These are phyloP conservation scores for Eristalis arbustorum DNA, from an alignment of 2,888 invertebrate species.

Conservation along the genomic window DNA sequence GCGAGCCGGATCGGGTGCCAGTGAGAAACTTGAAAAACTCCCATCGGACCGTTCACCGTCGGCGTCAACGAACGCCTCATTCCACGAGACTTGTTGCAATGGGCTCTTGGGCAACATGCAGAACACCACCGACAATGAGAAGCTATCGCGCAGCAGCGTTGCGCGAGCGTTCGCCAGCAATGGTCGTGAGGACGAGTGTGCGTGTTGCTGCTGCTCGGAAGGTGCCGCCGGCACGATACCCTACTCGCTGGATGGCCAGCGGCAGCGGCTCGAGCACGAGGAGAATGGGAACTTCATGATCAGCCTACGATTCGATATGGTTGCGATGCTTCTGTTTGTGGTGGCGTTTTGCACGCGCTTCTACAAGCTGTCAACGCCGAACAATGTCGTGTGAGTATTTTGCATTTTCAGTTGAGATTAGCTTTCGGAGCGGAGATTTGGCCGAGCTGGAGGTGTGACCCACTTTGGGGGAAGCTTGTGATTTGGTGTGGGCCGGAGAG, in stretches of 20 bases:
- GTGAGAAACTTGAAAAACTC: constrained; percentile 72
- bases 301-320: constrained; percentile 87
- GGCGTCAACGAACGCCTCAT: constrained; percentile 55
- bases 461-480: constrained; percentile 21
- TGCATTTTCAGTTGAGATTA: background rate
- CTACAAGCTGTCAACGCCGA: constrained; percentile 91
- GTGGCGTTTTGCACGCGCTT: constrained; percentile 88
- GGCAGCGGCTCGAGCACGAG: constrained; percentile 13
- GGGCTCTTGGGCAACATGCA: constrained; percentile 60
- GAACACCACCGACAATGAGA: constrained; percentile 66
- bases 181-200: constrained; percentile 45
- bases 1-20: constrained; percentile 38
- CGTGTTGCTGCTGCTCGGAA: constrained; percentile 52
- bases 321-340: constrained; percentile 86
- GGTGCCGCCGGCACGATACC: constrained; percentile 10
- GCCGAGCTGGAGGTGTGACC: constrained; percentile 38
- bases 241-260: constrained; percentile 35
- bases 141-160: constrained; percentile 67
- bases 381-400: constrained; percentile 93
- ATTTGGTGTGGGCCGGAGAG: background rate
- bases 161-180: constrained; percentile 63
- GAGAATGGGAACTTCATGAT: constrained; percentile 80
- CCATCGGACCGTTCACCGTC: constrained; percentile 53
- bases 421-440: background rate
- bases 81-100: constrained; percentile 61